These are phyloP conservation scores for Myopa tessellatipennis DNA, from an alignment of 2,888 invertebrate species.

Conservation along the genomic window DNA sequence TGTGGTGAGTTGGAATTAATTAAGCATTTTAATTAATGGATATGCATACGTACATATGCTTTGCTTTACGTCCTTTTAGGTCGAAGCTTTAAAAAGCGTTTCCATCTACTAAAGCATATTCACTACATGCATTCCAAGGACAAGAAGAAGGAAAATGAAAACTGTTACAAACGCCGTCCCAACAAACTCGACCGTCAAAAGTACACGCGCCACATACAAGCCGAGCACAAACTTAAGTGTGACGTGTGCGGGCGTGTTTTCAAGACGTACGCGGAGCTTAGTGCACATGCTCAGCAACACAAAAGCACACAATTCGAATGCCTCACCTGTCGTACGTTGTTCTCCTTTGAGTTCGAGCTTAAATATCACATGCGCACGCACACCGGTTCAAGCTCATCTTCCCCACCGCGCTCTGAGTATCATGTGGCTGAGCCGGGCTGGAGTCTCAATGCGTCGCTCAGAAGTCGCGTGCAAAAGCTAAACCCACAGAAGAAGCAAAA, in stretches of 20 bases:
- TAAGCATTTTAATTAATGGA: background rate
- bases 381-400: slow-evolving; percentile 9
- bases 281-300: slow-evolving; percentile 21
- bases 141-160: slow-evolving; percentile 11
- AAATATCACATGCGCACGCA: slow-evolving; percentile 46
- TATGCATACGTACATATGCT: background rate
- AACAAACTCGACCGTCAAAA: slow-evolving; percentile 14
- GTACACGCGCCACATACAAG: slow-evolving; percentile 29
- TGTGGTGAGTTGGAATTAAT: slow-evolving; percentile 36
- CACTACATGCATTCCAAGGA: slow-evolving; percentile 37
- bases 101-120: slow-evolving; percentile 43
- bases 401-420: slow-evolving; percentile 18
- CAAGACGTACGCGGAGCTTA: slow-evolving; percentile 19
- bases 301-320: slow-evolving; percentile 36
- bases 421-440: background rate
- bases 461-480: slow-evolving; percentile 10
- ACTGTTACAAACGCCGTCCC: slow-evolving; percentile 15
- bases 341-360: slow-evolving; percentile 42
- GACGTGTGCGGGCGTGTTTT: slow-evolving; percentile 19
- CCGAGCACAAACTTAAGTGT: slow-evolving; percentile 25
- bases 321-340: slow-evolving; percentile 33
- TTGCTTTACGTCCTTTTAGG: slow-evolving; percentile 27
- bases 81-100: slow-evolving; percentile 38
- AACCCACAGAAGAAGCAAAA: slow-evolving; percentile 8
- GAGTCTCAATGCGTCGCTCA: background rate